Conservation (phyloP, 2,888 invertebrate species). For the Mechanitis messenoides region DNA sequence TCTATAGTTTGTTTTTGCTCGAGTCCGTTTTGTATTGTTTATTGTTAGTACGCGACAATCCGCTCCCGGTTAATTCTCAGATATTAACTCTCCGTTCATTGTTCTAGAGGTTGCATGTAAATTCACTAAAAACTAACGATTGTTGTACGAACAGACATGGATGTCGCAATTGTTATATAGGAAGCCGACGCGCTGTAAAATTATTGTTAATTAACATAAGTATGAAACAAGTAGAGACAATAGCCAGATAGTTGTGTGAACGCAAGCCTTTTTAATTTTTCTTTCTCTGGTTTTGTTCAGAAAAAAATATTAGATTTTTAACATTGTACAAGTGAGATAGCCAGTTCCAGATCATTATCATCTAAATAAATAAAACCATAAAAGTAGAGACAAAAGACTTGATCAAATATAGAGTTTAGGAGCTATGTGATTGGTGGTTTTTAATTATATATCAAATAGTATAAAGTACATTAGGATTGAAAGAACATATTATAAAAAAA, state of each 20-base stretch:
- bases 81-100: constrained; percentile 65
- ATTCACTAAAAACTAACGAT: constrained; percentile 66
- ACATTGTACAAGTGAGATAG: too few relatives aligned
- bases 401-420: too few relatives aligned
- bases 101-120: constrained; percentile 59
- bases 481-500: too few relatives aligned
- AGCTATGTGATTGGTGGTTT: too few relatives aligned
- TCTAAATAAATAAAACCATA: too few relatives aligned
- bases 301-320: too few relatives aligned
- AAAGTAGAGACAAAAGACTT: too few relatives aligned
- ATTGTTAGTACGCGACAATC: constrained; percentile 68
- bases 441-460: too few relatives aligned
- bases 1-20: constrained; percentile 72
- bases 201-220: constrained; percentile 60
- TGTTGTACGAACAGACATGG: constrained; percentile 55
- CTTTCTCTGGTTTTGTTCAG: constrained; percentile 11
- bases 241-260: constrained; percentile 33
- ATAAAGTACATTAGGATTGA: too few relatives aligned
- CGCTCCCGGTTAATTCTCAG: constrained; percentile 72
- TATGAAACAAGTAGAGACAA: constrained; percentile 46
- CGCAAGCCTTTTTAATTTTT: constrained; percentile 31
- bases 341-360: too few relatives aligned
- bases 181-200: constrained; percentile 25
- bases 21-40: constrained; percentile 72
- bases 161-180: constrained; percentile 42